phyloP scores from a whole-genome alignment of 1,140 invertebrate species.

The Philopotamus ludificatus region DNA sequence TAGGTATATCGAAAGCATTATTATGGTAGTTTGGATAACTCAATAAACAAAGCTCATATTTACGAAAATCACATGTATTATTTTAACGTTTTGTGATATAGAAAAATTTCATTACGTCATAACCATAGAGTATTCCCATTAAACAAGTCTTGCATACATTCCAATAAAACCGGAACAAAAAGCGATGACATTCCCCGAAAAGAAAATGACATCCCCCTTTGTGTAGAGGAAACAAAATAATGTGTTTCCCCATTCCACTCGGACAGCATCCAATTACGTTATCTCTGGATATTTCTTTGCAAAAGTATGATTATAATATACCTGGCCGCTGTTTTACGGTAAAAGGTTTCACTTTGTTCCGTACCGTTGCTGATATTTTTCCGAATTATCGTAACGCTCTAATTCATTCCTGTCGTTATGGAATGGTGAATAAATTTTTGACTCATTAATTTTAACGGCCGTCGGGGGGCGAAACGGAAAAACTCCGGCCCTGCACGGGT shows the following conservation, averaged over 20 bases:
- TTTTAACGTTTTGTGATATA: no score
- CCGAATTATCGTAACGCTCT: background rate
- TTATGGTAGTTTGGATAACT: no score
- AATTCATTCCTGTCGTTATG: no score
- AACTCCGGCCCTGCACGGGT: background rate
- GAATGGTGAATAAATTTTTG: no score
- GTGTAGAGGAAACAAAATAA: constrained; percentile 29
- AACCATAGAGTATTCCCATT: background rate
- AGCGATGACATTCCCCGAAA: constrained; percentile 24
- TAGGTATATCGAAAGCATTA: no score
- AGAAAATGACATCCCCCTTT: constrained; percentile 30
- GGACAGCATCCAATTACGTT: constrained; percentile 39
- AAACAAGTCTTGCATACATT: background rate
- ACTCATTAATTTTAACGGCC: no score
- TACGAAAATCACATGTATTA: no score
- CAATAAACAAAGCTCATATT: no score
- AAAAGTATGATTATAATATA: constrained; percentile 36
- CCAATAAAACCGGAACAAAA: background rate
- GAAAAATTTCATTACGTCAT: background rate
- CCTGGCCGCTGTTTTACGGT: constrained; percentile 35
- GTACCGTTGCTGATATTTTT: background rate
- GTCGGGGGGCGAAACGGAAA: background rate
- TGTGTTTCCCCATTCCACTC: constrained; percentile 22
- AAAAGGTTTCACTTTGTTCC: background rate
- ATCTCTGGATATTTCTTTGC: constrained; percentile 23